Conservation (phyloP, 2,113 vertebrate species). For the Gracilinanus agilis region DNA sequence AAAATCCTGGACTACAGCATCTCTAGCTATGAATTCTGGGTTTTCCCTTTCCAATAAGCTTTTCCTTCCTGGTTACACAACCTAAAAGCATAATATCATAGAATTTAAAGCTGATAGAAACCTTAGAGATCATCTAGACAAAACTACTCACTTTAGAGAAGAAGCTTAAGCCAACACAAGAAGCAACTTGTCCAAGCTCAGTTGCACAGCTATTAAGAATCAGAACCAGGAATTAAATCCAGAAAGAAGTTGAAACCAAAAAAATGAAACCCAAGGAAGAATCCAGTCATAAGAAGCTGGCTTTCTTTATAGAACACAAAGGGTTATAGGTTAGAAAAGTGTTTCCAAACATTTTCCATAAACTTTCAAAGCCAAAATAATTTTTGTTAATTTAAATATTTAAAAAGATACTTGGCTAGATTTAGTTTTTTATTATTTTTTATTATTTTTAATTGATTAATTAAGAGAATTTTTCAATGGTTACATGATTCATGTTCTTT, state of each 20-base stretch:
- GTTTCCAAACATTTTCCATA: neutral
- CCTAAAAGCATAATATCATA: neutral
- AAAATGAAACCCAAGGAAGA: slow-evolving; percentile 47
- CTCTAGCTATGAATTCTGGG: neutral
- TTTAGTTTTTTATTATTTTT: no score
- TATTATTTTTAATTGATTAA: no score
- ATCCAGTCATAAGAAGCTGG: slow-evolving; percentile 47
- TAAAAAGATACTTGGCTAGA: neutral
- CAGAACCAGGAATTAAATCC: slow-evolving; percentile 61
- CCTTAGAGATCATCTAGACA: neutral
- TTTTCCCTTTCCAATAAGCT: neutral
- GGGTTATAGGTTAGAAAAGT: neutral
- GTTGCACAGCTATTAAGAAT: neutral
- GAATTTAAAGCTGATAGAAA: neutral
- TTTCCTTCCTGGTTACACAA: slow-evolving; percentile 39
- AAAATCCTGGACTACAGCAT: slow-evolving; percentile 7
- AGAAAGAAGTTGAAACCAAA: slow-evolving; percentile 38
- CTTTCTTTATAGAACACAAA: slow-evolving; percentile 36
- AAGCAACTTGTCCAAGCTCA: neutral
- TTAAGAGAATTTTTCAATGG: no score
- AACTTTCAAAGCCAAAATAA: slow-evolving; percentile 12
- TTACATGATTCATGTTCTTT: no score
- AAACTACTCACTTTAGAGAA: neutral
- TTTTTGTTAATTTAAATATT: slow-evolving; percentile 35
- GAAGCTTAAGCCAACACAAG: neutral